Base-by-base conservation (phyloP, 1,140 invertebrate genomes). In the Temnothorax longispinosus region DNA sequence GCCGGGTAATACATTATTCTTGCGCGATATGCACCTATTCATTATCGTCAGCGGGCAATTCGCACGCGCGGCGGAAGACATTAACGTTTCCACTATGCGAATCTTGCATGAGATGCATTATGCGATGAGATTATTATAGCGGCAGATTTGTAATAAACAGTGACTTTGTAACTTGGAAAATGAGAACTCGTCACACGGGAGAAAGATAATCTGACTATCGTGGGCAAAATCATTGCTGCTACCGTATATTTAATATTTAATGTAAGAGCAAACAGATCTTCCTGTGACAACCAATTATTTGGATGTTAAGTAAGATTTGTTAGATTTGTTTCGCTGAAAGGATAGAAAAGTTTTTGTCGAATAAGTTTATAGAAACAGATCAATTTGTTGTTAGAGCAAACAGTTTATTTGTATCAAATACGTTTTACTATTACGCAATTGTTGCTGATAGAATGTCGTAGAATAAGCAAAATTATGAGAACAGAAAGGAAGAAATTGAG, bases 41-140 rank as follows among this genome's bases (percentile, higher is more conserved):
- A 74, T 84, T 75, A 75, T 84, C 69, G 54, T 84, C 80, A n/a
- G 41, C 54, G n/a, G 15, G 32, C 41, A 21, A 75, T 84, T 84
- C 69, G 18, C 69, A 69, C 65, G 69, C 65, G 69, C 69, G 58
- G n/a, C 54, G 78, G 21, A 81, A 71, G 78, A 72, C 21, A 58
- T 81, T 56, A 71, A 27, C 65, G 69, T 75, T 84, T 84, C 60
- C 80, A 47, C 80, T 56, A 44, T 38, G 67, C 67, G 65, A 72
- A 38, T 41, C 69, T 84, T 32, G 80, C 80, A 58, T 54, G 78
- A 65, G 64, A 35, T 58, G 21, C 78, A 32, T 72, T 35, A 60
- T 72, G 67, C n/a, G 54, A 27, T 27, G 27, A 58, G 41, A 47
- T 82, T 82, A 74, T 60, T 74, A 44, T 60, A 81, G 35, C 10